These are phyloP conservation scores for Ammodytes dubius DNA, from an alignment of 2,113 vertebrate species.

Conservation along the genomic window DNA sequence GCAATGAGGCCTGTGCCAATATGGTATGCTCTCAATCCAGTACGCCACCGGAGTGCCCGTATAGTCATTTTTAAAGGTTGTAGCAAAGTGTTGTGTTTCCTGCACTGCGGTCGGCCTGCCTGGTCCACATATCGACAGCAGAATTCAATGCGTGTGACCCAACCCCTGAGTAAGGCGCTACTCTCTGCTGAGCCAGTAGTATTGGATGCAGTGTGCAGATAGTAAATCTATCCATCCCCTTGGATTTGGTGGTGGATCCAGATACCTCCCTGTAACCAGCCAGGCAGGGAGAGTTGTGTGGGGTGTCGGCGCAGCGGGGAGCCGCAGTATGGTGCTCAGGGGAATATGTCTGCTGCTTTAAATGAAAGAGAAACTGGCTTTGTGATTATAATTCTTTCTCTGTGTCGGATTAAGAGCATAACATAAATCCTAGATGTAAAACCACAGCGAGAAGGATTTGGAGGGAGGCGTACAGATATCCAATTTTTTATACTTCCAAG, in stretches of 20 bases:
- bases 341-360: slow-evolving; percentile 6
- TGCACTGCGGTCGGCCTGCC: slow-evolving; percentile 41
- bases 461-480: not conserved
- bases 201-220: slow-evolving; percentile 49
- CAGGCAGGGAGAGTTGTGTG: slow-evolving; percentile 8
- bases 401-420: slow-evolving; percentile 27
- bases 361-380: slow-evolving; percentile 22
- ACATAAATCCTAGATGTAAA: slow-evolving; percentile 44
- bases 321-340: slow-evolving; percentile 6
- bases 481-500: not conserved
- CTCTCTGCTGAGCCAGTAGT: slow-evolving; percentile 63
- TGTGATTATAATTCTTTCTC: slow-evolving; percentile 11
- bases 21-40: too few species aligned
- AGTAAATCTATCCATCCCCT: slow-evolving; percentile 72
- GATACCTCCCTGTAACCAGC: slow-evolving; percentile 24
- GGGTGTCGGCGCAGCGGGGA: slow-evolving; percentile 3
- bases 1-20: too few species aligned
- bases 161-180: slow-evolving; percentile 48
- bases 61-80: slow-evolving; percentile 44
- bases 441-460: not conserved
- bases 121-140: slow-evolving; percentile 50
- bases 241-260: slow-evolving; percentile 42
- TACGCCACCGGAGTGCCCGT: not conserved
- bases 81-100: slow-evolving; percentile 38
- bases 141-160: slow-evolving; percentile 59